Base-by-base conservation (phyloP, 2,888 invertebrate species). In the Clunio marinus region DNA sequence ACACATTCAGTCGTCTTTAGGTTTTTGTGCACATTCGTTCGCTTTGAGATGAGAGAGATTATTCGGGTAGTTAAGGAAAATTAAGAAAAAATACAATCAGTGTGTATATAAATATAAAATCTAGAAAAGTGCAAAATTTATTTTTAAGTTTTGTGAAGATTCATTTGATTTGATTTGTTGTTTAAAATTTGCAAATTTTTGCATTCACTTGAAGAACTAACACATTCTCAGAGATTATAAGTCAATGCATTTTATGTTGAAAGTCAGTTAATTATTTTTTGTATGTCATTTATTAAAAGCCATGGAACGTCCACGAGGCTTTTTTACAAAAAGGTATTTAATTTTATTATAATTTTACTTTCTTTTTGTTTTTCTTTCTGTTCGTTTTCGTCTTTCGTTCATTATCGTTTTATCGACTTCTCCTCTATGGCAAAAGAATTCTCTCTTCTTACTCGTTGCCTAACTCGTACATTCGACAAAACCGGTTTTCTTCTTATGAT, bases 301-400 rank as follows among this genome's bases (percentile, higher is more conserved):
- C 83, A 87, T 87, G 87, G 87, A 87, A 86, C 86, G 87, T 35
- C 66, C 66, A 83, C 85, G 87, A 83, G 87, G 86, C 84, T 87
- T 87, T 84, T 87, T 85, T 85, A 86, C 87, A 80, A 87, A 87
- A 86, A 88, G 87, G 87, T 88, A 86, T 85, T 86, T 84, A 83
- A 78, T 76, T 74, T 75, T 81, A 81, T 80, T 80, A 79, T 72
- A 81, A 80, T 80, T 80, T 80, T 20, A 81, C 78, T 80, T 80
- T 76, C 74, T 74, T 77, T 80, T 80, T 77, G 78, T 32, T 58
- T 69, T 69, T 32, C 68, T 59, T 63, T 22, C 55, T 57, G 28
- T 59, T 70, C 63, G 24, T 25, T 17, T 32, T 41, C 15, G 41
- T 28, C 28, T 41, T 13, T 20, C 20, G 22, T 22, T 22, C 45